Base-by-base conservation (phyloP, 1,140 invertebrate species). In the Calliopsis andreniformis region DNA sequence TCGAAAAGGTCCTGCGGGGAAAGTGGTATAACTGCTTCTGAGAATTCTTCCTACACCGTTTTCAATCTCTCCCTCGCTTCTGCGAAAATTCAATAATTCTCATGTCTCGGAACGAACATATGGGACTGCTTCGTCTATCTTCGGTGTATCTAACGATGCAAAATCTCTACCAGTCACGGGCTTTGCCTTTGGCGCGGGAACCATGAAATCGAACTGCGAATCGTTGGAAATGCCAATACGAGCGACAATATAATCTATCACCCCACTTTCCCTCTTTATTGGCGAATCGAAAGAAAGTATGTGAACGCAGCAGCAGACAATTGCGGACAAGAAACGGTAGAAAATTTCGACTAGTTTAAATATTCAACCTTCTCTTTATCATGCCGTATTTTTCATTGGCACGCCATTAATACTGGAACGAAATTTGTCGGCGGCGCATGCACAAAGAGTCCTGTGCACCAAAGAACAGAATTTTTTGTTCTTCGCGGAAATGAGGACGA, bases 361-460 rank as follows among this genome's bases (percentile, higher is more conserved):
- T 42, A 51, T 63, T 43, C 59, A 42, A 5, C 3, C 28, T 43
- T 63, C 23, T 12, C 18, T 72, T 53, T 53, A 53, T 63, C 69
- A 39, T 63, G 45, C 47, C n/a, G 43, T 47, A 58, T 69, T 76
- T 63, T 47, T 62, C 59, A 28, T 66, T 47, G 66, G 61, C 61
- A 47, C 30, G n/a, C 35, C 45, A 32, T 53, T 64, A 80, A 62
- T 64, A 56, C 43, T 49, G 58, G 47, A 73, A 81, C 49, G 47
- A 59, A 80, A 76, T 80, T 59, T 64, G 39, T 43, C 42, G 16
- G 47, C 16, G 45, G 18, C 28, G n/a, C 3, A 42, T 23, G n/a
- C 18, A 81, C 66, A 76, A 82, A 82, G 59, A 68, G 25, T 30
- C 30, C n/a, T 42, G 59, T 66, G 32, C 58, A 59, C 76, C 78